Base-by-base conservation (phyloP, 2,113 vertebrate species). In the Phasianus colchicus region DNA sequence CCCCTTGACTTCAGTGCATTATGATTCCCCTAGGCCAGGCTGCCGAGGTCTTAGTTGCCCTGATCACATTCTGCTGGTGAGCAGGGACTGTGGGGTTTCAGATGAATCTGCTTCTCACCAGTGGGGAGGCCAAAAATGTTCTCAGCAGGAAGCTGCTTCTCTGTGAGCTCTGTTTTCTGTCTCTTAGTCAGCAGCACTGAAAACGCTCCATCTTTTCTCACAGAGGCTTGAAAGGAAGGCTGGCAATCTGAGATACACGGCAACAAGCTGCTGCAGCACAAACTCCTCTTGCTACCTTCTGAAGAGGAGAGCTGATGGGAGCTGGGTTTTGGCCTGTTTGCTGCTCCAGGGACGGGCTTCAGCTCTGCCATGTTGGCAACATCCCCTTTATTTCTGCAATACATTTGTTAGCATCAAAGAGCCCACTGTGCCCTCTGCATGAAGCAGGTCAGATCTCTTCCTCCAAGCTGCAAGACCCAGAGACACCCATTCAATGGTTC, bases 141-240 rank as follows among this genome's bases (percentile, higher is more conserved):
- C 42, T 50, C 34, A 60, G 15, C 0, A 0, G 60, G 52, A 52
- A 4, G 21, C 8, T 84, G 24, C 13, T 60, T 64, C 10, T 15
- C 42, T 5, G 2, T 32, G 50, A 93, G 60, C 21, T 81, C 24
- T 18, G 71, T 34, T 40, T 69, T 84, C 36, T 43, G 3, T 18
- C 11, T 86, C 21, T 72, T 36, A 74, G 13, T 48, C 65, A 78
- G 83, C 61, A 91, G 66, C 79, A 57, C 54, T 80, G 54, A 88
- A 52, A 88, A 83, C 5, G 10, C 34, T 58, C 47, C 15, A 58
- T 50, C 61, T 72, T 36, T 34, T 30, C 36, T 47, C 83, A 55
- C 4, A 88, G 42, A 24, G 67, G 20, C 12, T 81, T 50, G 47
- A 22, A 67, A 86, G 47, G 8, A 29, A 78, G 65, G 50, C 21